These are phyloP conservation scores for Sebastes ruberrimus DNA, from an alignment of 2,797 vertebrate species.

Conservation along the genomic window DNA sequence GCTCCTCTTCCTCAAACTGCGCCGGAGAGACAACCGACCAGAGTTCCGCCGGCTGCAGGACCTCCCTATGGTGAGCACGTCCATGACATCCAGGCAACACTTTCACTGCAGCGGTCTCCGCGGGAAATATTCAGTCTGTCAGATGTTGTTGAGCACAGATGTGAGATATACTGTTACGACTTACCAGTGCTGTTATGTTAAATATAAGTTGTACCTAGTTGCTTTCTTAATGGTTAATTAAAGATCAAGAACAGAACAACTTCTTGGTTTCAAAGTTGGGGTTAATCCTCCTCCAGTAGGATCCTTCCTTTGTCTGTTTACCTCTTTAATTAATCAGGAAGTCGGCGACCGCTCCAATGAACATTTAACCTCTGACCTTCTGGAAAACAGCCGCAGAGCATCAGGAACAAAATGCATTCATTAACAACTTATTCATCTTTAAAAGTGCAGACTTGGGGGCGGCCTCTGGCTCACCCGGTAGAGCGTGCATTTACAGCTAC, in stretches of 20 bases:
- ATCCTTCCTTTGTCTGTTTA: background rate
- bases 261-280: background rate
- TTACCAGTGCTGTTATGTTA: background rate
- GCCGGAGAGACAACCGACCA: slow-evolving; percentile 81
- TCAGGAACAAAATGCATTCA: background rate
- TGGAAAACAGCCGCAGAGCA: background rate
- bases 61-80: slow-evolving; percentile 89
- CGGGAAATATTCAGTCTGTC: background rate
- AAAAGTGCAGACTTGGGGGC: too few relatives aligned
- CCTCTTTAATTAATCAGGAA: background rate
- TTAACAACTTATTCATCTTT: background rate
- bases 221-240: background rate
- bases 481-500: too few relatives aligned
- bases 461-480: too few relatives aligned
- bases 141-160: background rate
- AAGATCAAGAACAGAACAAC: background rate
- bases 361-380: background rate
- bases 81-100: background rate
- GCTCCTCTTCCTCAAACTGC: slow-evolving; percentile 88
- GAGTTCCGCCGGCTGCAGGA: slow-evolving; percentile 91
- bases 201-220: background rate
- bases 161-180: background rate
- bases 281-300: background rate
- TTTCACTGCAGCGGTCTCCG: background rate
- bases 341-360: background rate